Evolutionary conservation across 2,888 invertebrate species (phyloP).

Genomic region (Rhopalosiphum nymphaeae): DNA sequence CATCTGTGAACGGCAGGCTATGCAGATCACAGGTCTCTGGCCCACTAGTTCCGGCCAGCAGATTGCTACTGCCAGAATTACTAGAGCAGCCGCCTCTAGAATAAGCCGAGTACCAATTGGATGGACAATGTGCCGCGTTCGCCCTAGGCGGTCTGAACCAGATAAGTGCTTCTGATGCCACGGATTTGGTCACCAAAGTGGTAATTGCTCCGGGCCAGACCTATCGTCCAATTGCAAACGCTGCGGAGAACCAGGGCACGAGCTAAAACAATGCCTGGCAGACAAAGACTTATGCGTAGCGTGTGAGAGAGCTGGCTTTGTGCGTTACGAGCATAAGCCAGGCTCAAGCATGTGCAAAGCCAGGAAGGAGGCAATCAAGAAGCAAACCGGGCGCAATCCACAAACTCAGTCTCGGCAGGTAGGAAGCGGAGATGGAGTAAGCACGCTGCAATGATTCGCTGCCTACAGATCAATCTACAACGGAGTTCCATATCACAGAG

Average conservation of each 20-base stretch:
- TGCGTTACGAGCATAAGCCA: neutral
- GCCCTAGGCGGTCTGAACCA: neutral
- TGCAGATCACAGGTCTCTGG: too few species aligned
- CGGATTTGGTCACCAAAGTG: neutral
- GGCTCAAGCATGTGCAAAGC: neutral
- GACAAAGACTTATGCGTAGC: neutral
- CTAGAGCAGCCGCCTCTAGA: neutral
- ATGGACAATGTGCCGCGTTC: slow-evolving; percentile 16
- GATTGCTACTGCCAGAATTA: neutral
- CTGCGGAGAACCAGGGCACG: neutral
- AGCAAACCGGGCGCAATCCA: neutral
- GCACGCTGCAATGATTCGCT: slow-evolving; percentile 7
- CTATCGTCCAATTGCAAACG: neutral
- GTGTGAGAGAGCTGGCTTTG: neutral
- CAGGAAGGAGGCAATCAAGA: slow-evolving; percentile 10
- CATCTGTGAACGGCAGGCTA: too few species aligned
- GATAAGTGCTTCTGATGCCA: slow-evolving; percentile 9
- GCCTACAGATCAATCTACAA: neutral
- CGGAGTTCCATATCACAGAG: too few species aligned
- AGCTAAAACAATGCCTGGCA: neutral
- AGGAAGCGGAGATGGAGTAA: neutral
- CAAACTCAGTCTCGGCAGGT: neutral
- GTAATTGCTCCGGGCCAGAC: neutral
- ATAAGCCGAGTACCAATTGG: neutral
- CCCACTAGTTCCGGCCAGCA: neutral